Base-by-base conservation (phyloP, 2,888 invertebrate species). In the Melanophora roralis region DNA sequence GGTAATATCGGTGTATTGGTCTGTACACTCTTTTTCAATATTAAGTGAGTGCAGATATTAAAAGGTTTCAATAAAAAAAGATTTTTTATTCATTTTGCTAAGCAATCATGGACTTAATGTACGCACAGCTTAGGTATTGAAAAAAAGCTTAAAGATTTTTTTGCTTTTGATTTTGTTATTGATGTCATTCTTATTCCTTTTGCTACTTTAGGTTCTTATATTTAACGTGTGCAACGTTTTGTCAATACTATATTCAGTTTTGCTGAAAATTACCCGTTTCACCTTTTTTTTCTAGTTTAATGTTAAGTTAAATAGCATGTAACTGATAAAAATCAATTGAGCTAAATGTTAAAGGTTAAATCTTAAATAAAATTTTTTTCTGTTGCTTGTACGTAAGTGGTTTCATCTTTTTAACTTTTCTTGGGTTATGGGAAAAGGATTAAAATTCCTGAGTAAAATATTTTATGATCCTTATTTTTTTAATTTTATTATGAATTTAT, bases 261-360 rank as follows among this genome's bases (percentile, higher is more conserved):
- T 40, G 34, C 32, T 55, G 4, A 21, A 53, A 43, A 69, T 49
- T 68, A 55, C 53, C 60, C 38, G 45, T 62, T 14, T 38, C 23
- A 3, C 11, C n/a, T n/a, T n/a, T n/a, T 43, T 32, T 51, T 76
- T 47, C 55, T 32, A 69, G 27, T 27, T 27, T 6, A 64, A 69
- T 69, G 75, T 53, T 53, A 64, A 62, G 68, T 76, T 76, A 64
- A 76, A 76, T 47, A 23, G 55, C 21, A 76, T 76, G 49, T 47
- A 62, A 76, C 69, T 16, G 69, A 69, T 69, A 55, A 34, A 14
- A 76, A 76, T 62, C 76, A 76, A 76, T 64, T 76, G 49, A 55
- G 69, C 11, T 55, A 60, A 76, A 69, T 69, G 69, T 40, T 49
- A 16, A 76, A 76, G 76, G 64, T 76, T 62, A 76, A 62, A 62